Base-by-base conservation (phyloP, 1,140 invertebrate genomes). In the Panulirus ornatus region DNA sequence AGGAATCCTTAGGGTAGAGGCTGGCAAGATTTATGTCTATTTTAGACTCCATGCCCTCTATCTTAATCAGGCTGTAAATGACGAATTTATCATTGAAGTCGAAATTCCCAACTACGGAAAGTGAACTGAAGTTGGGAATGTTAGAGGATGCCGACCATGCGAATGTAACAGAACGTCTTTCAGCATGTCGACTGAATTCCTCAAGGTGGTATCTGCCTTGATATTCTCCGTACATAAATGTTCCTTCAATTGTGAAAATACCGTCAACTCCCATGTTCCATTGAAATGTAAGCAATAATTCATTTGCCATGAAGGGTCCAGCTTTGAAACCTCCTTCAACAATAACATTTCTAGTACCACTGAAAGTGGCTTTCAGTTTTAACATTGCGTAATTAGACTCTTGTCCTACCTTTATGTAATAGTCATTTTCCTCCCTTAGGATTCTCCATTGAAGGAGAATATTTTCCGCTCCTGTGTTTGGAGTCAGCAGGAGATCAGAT, bases 251-350 rank as follows among this genome's bases (percentile, higher is more conserved):
- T 16, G 63, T 58, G 27, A 92, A 70, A 2, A 44, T n/a, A 11
- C 91, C 91, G 44, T 5, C 44, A 47, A 6, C 14, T 42, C 38
- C 44, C 34, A 54, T 78, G 27, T 73, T 30, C 91, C 91, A 92
- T 11, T 42, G 42, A 19, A 70, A 47, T 9, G 82, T 90, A 47
- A 85, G 85, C 16, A 44, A 44, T 1, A 90, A 54, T 6, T 89
- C 83, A 38, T 90, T 5, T n/a, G 11, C 27, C 75, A 90, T 85
- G 27, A 90, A 66, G 6, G 63, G 66, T 47, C 44, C 44, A 34
- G 38, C 44, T 27, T 87, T 88, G 63, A 92, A 86, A 22, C 78
- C 91, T 19, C 88, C 87, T 70, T 85, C 82, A 22, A 89, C 66
- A 14, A 81, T 79, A 42, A 83, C 91, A 66, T 63, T 44, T 9